Conservation (phyloP, 2,797 vertebrate species). For the Cephalopachus bancanus region DNA sequence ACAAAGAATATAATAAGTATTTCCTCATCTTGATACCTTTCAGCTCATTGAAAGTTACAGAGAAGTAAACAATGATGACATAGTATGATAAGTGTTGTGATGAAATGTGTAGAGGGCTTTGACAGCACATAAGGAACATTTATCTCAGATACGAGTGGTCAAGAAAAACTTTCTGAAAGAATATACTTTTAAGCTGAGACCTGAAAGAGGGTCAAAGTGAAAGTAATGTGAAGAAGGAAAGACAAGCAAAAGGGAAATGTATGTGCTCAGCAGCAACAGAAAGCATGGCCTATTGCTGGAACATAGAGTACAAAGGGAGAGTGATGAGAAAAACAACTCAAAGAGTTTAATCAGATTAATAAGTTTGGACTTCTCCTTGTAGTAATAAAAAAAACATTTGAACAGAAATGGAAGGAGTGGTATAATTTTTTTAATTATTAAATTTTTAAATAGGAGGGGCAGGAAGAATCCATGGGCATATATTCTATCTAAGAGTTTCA, state of each 20-base stretch:
- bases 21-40: constrained; percentile 36
- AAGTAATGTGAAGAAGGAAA: constrained; percentile 19
- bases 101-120: not conserved
- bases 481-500: not conserved
- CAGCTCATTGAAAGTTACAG: not conserved
- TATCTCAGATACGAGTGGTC: not conserved
- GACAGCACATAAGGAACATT: not conserved
- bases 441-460: not conserved
- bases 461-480: not conserved
- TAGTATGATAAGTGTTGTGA: not conserved
- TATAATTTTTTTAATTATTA: not conserved
- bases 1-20: constrained; percentile 58
- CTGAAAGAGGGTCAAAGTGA: constrained; percentile 4
- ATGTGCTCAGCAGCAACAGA: not conserved
- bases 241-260: not conserved
- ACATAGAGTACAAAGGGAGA: not conserved
- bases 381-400: not conserved
- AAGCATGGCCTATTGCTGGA: not conserved
- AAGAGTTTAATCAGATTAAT: not conserved
- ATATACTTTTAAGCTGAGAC: constrained; percentile 50
- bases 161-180: constrained; percentile 11
- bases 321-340: not conserved
- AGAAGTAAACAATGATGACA: constrained; percentile 15
- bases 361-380: constrained; percentile 7
- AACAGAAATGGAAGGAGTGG: constrained; percentile 7